Conservation (phyloP, 2,888 invertebrate genomes). For the Mythimna loreyi region DNA sequence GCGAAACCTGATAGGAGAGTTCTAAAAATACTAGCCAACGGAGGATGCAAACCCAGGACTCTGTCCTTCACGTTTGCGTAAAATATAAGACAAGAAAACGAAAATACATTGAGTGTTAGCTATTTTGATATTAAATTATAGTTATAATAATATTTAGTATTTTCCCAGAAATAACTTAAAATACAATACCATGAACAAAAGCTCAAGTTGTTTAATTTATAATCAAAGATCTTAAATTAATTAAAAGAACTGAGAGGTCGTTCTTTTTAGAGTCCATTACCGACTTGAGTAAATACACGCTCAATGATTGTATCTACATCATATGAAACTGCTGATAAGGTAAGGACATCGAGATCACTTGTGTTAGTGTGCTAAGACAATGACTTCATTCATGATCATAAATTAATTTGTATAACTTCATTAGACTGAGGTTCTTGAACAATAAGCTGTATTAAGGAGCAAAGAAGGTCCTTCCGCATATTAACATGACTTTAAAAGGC, state of each 20-base stretch:
- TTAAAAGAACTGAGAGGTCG: background rate
- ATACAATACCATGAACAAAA: background rate
- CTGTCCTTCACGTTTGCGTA: no score
- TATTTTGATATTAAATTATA: no score
- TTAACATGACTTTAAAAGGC: no score
- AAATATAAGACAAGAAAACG: no score
- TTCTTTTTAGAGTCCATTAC: conserved; percentile 4
- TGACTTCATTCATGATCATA: background rate
- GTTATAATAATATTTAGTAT: no score
- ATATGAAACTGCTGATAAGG: conserved; percentile 4
- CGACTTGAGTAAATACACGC: background rate
- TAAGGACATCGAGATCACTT: background rate
- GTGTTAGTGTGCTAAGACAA: background rate
- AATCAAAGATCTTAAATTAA: background rate
- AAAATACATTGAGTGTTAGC: no score
- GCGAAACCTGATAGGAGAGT: no score
- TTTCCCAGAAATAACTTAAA: background rate
- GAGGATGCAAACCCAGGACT: background rate
- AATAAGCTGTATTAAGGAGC: background rate
- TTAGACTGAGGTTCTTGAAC: background rate
- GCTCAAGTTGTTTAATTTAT: conserved; percentile 1
- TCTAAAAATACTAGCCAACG: no score
- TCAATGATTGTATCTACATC: conserved; percentile 12
- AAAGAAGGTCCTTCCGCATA: no score
- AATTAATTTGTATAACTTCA: conserved; percentile 17